These are phyloP conservation scores for Mimas tiliae DNA, from an alignment of 2,888 invertebrate species.

Conservation along the genomic window DNA sequence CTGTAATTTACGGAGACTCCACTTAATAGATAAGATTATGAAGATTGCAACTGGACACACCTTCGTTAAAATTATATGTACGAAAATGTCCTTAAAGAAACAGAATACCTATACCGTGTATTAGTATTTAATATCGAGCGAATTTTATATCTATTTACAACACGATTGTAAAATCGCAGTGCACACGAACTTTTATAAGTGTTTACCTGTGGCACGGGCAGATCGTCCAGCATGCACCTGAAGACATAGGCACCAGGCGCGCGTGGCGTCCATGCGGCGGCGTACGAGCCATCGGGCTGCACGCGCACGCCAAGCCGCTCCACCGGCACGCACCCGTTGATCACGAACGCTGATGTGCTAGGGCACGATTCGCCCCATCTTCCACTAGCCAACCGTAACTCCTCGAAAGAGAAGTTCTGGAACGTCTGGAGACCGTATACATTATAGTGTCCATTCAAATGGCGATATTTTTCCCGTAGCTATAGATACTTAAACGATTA, in stretches of 20 bases:
- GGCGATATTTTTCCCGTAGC: not conserved
- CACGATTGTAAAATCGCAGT: too few species aligned
- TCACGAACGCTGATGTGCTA: constrained; percentile 50
- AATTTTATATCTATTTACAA: too few species aligned
- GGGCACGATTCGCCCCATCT: constrained; percentile 75
- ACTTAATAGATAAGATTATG: too few species aligned
- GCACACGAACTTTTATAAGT: too few species aligned
- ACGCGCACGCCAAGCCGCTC: constrained; percentile 92
- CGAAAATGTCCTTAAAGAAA: too few species aligned
- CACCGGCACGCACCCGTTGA: constrained; percentile 74
- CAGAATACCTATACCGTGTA: too few species aligned
- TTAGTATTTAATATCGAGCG: too few species aligned
- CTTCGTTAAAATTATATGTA: too few species aligned
- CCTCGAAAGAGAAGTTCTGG: constrained; percentile 97
- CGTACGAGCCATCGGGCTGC: constrained; percentile 92
- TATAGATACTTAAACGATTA: too few species aligned
- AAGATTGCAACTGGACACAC: too few species aligned
- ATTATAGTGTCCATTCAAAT: constrained; percentile 8
- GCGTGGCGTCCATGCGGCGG: constrained; percentile 96
- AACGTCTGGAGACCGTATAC: constrained; percentile 85
- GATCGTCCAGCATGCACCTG: constrained; percentile 94
- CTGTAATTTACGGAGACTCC: too few species aligned
- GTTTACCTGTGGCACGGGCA: constrained; percentile 87
- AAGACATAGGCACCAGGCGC: constrained; percentile 95
- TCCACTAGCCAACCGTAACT: constrained; percentile 87